A percentile compares a stretch with the other conserved stretches of the same genome.
These are phyloP conservation scores for Pheosia tremula DNA, from an alignment of 2,888 invertebrate genomes.

Conservation along the genomic window DNA sequence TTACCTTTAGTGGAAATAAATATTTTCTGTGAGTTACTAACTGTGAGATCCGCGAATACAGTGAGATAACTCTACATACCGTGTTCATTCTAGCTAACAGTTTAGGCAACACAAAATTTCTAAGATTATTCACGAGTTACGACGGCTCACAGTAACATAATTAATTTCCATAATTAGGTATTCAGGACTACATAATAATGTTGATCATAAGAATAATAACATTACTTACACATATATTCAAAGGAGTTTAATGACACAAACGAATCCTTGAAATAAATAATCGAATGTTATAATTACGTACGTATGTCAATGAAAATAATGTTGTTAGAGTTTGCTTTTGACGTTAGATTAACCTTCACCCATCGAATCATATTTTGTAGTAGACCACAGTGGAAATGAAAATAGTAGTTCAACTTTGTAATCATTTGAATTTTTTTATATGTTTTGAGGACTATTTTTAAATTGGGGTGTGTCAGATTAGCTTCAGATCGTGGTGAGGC, in stretches of 20 bases:
- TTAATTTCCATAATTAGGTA: too few relatives aligned
- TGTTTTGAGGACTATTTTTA: background rate
- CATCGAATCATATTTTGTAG: constrained; percentile 1
- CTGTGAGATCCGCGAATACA: too few relatives aligned
- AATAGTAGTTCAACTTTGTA: background rate
- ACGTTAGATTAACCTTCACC: constrained; percentile 22
- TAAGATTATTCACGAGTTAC: too few relatives aligned
- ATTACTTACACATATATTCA: background rate
- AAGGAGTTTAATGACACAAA: background rate
- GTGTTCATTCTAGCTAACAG: too few relatives aligned
- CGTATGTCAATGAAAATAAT: constrained; percentile 30
- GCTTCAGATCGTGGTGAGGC: too few relatives aligned
- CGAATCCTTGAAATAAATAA: background rate
- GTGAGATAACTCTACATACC: too few relatives aligned
- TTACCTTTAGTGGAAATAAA: background rate
- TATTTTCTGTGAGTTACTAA: background rate
- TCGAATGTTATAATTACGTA: background rate
- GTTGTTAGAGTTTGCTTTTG: constrained; percentile 19
- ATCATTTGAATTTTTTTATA: background rate
- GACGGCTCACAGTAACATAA: too few relatives aligned
- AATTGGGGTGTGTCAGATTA: too few relatives aligned
- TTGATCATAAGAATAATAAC: background rate
- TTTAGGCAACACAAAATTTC: too few relatives aligned
- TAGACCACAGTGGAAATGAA: background rate
- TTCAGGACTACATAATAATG: too few relatives aligned